These are phyloP conservation scores for Tetragonula carbonaria DNA, from an alignment of 2,888 invertebrate species.

Conservation along the genomic window DNA sequence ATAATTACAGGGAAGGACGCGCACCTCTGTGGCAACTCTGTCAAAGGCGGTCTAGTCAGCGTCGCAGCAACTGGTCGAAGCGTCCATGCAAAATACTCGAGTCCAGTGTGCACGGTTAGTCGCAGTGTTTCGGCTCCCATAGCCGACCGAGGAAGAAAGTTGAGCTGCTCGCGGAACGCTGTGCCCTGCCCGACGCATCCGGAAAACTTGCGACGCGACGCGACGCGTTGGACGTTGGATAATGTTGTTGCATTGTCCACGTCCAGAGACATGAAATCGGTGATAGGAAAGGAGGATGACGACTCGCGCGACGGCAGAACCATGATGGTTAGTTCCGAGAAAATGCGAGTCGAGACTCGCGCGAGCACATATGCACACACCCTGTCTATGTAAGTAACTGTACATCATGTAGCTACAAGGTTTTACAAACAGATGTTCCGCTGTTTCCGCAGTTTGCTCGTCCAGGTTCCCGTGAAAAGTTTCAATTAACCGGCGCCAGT, in stretches of 20 bases:
- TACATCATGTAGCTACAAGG: neutral
- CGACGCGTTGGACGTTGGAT: slow-evolving; percentile 23
- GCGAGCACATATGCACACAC: too few species aligned
- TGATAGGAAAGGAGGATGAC: neutral
- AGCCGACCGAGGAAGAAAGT: slow-evolving; percentile 36
- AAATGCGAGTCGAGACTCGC: neutral
- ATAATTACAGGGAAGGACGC: slow-evolving; percentile 78
- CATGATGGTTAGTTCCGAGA: neutral
- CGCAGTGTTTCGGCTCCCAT: neutral
- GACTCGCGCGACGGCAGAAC: neutral
- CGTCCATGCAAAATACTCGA: slow-evolving; percentile 51
- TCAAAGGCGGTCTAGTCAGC: neutral
- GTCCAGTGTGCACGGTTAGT: slow-evolving; percentile 30
- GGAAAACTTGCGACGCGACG: slow-evolving; percentile 44
- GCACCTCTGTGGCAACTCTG: neutral
- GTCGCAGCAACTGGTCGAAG: neutral
- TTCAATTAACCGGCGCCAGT: slow-evolving; percentile 8
- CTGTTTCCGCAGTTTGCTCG: too few species aligned
- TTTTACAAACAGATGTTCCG: neutral
- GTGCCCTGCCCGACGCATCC: neutral
- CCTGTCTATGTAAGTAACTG: neutral
- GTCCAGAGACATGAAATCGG: neutral
- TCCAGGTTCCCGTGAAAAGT: neutral
- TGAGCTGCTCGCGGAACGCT: slow-evolving; percentile 30
- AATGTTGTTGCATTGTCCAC: slow-evolving; percentile 27